These are phyloP conservation scores for Rhynchonycteris naso DNA, from an alignment of 2,797 vertebrate genomes.

Conservation along the genomic window DNA sequence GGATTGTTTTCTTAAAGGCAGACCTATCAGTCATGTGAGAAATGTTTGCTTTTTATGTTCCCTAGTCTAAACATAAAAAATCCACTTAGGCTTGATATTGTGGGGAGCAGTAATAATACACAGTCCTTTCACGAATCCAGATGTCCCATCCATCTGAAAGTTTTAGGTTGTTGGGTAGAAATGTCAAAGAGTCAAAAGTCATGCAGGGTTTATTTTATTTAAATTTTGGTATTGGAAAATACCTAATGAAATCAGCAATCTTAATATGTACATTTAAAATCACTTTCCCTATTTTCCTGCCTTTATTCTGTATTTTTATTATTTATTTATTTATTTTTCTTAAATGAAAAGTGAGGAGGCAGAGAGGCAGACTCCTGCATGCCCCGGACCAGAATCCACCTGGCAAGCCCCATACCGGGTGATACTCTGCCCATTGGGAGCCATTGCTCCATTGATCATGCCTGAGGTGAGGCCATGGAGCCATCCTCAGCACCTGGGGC, in stretches of 20 bases:
- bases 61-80: slow-evolving; percentile 75
- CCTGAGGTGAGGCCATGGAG: no score
- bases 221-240: slow-evolving; percentile 57
- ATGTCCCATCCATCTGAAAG: slow-evolving; percentile 59
- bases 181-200: slow-evolving; percentile 47
- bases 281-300: not conserved
- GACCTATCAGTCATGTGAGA: slow-evolving; percentile 76
- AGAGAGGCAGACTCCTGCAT: no score
- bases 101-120: slow-evolving; percentile 61
- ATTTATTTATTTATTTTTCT: no score
- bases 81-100: slow-evolving; percentile 73
- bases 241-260: slow-evolving; percentile 23
- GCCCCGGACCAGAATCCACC: no score
- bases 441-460: no score
- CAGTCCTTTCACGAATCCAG: not conserved
- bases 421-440: no score
- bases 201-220: slow-evolving; percentile 57
- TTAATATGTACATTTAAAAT: slow-evolving; percentile 38
- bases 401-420: no score
- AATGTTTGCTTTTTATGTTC: slow-evolving; percentile 76
- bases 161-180: slow-evolving; percentile 62
- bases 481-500: no score
- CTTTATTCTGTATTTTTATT: slow-evolving; percentile 20
- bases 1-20: slow-evolving; percentile 80
- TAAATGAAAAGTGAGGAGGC: no score